phyloP scores from a whole-genome alignment of 2,113 vertebrate species.

The Macrotus californicus region DNA sequence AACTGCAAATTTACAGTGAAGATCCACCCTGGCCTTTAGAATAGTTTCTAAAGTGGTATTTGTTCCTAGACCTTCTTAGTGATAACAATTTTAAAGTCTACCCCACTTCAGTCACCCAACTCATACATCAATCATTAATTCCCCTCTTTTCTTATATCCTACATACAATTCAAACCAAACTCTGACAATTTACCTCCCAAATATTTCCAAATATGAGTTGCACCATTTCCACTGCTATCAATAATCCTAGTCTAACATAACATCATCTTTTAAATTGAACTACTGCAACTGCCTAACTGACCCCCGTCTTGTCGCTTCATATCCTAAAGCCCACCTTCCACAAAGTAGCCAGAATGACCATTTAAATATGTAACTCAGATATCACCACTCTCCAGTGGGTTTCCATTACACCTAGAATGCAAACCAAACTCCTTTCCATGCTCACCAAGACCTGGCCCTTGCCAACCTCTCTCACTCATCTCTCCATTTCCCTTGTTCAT shows the following conservation, averaged over 20 bases:
- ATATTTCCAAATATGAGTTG: not conserved
- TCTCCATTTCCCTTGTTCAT: not conserved
- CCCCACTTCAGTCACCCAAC: not conserved
- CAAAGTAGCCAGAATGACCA: not conserved
- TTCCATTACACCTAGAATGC: not conserved
- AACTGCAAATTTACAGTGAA: not conserved
- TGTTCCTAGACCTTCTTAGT: not conserved
- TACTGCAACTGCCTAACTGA: not conserved
- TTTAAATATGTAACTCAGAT: not conserved
- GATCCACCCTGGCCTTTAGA: not conserved
- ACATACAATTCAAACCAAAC: not conserved
- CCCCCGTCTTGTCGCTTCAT: not conserved
- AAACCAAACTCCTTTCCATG: not conserved
- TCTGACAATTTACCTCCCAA: not conserved
- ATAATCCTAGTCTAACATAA: not conserved
- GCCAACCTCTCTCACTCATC: not conserved
- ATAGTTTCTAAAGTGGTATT: too few relatives aligned
- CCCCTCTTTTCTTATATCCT: not conserved
- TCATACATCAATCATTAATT: not conserved
- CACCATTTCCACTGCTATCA: not conserved
- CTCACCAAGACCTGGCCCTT: not conserved
- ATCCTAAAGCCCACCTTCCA: not conserved
- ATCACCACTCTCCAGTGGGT: not conserved
- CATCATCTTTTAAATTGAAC: not conserved
- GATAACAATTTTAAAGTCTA: not conserved